A percentile compares a stretch with the other conserved stretches of the same genome.
Evolutionary conservation across 2,797 vertebrate genomes (phyloP).

Genomic region (Sus cebifrons): DNA sequence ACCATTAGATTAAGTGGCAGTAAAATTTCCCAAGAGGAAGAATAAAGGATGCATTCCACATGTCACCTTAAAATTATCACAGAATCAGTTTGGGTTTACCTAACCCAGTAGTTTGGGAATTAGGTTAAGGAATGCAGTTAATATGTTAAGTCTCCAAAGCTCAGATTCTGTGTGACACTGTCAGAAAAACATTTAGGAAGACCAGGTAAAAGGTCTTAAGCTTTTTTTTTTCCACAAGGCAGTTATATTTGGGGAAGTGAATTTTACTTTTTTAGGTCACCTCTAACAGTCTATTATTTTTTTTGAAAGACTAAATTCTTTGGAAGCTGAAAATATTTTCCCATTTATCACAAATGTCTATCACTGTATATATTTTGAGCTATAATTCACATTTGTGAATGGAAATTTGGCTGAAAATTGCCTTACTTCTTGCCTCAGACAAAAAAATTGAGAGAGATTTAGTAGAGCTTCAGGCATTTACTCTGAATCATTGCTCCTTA

Average conservation of each 20-base stretch:
- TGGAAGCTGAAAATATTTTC: not conserved
- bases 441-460: not conserved
- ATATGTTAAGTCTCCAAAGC: not conserved
- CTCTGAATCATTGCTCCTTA: not conserved
- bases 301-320: not conserved
- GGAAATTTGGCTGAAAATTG: not conserved
- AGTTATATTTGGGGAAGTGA: not conserved
- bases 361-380: slow-evolving; percentile 1
- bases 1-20: not conserved
- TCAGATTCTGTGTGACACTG: not conserved
- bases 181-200: slow-evolving; percentile 9
- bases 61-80: not conserved
- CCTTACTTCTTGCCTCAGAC: not conserved
- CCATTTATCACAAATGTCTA: not conserved
- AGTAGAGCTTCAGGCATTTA: slow-evolving; percentile 26
- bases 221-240: not conserved
- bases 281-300: not conserved
- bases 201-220: not conserved
- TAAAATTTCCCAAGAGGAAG: slow-evolving; percentile 2
- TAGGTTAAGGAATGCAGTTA: slow-evolving; percentile 13
- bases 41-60: not conserved
- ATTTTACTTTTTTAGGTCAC: slow-evolving; percentile 31
- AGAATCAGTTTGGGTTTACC: not conserved
- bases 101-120: not conserved
- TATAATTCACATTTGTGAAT: not conserved